These are phyloP conservation scores for Selenia dentaria DNA, from an alignment of 2,888 invertebrate species.

Conservation along the genomic window DNA sequence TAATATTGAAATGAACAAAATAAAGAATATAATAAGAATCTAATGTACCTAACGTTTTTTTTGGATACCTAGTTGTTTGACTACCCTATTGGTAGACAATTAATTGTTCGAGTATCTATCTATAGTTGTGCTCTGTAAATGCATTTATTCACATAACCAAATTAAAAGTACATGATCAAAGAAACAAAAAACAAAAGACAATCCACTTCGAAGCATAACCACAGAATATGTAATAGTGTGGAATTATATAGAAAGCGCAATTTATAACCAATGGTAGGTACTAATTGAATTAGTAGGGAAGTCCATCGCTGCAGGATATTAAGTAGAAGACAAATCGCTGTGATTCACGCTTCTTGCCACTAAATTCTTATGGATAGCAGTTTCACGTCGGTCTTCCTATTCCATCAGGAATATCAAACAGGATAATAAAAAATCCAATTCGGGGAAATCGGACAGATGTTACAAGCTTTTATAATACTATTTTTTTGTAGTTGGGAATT, in stretches of 20 bases:
- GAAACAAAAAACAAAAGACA: conserved; percentile 7
- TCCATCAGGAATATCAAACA: conserved; percentile 34
- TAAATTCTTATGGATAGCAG: conserved; percentile 60
- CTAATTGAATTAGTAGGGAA: conserved; percentile 71
- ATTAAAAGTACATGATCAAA: not conserved
- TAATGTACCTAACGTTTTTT: too few relatives aligned
- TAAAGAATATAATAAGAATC: too few relatives aligned
- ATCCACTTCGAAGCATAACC: conserved; percentile 6
- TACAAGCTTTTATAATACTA: conserved; percentile 3
- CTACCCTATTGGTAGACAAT: too few relatives aligned
- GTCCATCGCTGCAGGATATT: conserved; percentile 54
- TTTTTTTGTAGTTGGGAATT: conserved; percentile 1
- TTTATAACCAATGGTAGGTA: conserved; percentile 35
- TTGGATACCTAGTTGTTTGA: too few relatives aligned
- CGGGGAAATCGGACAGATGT: conserved; percentile 7
- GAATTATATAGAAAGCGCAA: conserved; percentile 27
- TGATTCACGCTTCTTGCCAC: conserved; percentile 67
- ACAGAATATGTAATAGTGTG: conserved; percentile 10
- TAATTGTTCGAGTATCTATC: too few relatives aligned
- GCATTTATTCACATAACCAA: not conserved
- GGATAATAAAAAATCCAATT: conserved; percentile 21
- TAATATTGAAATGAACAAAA: too few relatives aligned
- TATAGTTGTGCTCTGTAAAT: too few relatives aligned
- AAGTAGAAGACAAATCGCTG: conserved; percentile 69
- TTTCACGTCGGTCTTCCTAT: conserved; percentile 45